Base-by-base conservation (phyloP, 2,113 vertebrate genomes). In the Gallinago paraguaiae region DNA sequence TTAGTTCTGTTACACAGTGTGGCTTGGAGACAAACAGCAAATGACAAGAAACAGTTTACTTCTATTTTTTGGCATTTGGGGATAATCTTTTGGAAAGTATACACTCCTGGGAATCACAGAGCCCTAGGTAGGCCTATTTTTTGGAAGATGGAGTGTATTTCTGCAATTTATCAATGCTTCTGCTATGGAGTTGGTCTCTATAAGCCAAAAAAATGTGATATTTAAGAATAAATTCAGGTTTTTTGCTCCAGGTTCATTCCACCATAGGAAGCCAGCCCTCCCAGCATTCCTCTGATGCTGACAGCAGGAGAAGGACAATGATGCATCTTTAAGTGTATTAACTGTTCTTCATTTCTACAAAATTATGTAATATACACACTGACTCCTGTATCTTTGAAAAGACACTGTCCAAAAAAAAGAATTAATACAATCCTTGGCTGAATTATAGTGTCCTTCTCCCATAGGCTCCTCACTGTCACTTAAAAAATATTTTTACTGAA, bases 401-500 rank as follows among this genome's bases (percentile, higher is more conserved):
- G 39, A 72, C 46, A 50, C 31, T 59, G 33, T 59, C 37, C 35
- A 59, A 35, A 33, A 19, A 80, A 84, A 81, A 86, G 15, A 71
- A 68, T 20, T 6, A 46, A 63, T 57, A 11, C 65, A n/a, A 53
- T 90, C 65, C 37, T 84, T 71, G 56, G 14, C 39, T 60, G 45
- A 28, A 75, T 63, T 86, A 75, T 12, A 88, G 27, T 46, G 46
- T 61, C 46, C 37, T 76, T 45, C 22, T 75, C 20, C 43, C 3
- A 7, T 5, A 46, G 67, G n/a, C 6, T 90, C 17, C 30, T 70
- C 19, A 12, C 4, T 46, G 24, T 33, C 24, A 70, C 46, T 61
- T 65, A 22, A 89, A 91, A 86, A 60, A 22, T 25, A 41, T 41
- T 87, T 86, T 82, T 53, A 68, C 30, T 81, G 56, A 37, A 88